These are phyloP conservation scores for Eugnorisma glareosa DNA, from an alignment of 2,888 invertebrate species.

Conservation along the genomic window DNA sequence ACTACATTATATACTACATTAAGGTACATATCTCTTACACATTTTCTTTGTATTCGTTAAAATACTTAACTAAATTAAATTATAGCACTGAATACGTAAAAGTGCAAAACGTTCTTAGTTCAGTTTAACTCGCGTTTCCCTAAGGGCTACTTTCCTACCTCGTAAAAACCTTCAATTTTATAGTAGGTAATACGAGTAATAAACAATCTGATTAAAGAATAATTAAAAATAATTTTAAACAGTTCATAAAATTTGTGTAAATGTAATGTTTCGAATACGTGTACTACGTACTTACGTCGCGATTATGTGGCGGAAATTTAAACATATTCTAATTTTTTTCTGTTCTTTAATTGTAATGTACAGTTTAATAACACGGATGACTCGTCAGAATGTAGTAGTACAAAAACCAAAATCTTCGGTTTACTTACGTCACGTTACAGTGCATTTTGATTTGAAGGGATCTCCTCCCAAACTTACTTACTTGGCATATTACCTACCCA, in stretches of 20 bases:
- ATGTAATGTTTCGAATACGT: background rate
- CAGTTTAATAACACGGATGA: background rate
- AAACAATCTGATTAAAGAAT: background rate
- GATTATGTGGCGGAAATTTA: background rate
- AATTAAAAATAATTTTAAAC: background rate
- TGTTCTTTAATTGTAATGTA: background rate
- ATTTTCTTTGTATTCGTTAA: conserved; percentile 2
- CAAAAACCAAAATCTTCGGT: conserved; percentile 34
- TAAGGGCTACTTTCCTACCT: background rate
- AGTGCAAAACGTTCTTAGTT: conserved; percentile 22
- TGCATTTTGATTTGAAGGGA: conserved; percentile 96
- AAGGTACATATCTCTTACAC: background rate
- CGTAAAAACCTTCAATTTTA: conserved; percentile 35
- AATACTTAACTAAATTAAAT: conserved; percentile 24
- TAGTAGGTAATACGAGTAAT: background rate
- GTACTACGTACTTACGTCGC: background rate
- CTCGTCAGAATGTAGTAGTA: background rate
- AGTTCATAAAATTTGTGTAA: background rate
- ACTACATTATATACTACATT: background rate
- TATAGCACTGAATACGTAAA: conserved; percentile 38
- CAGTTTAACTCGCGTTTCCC: conserved; percentile 29
- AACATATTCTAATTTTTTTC: background rate
- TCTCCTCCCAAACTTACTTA: conserved; percentile 93
- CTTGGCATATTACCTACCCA: conserved; percentile 91
- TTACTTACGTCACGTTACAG: conserved; percentile 90